A percentile compares a stretch with the other conserved stretches of the same genome.
These are phyloP conservation scores for Ridgeia piscesae DNA, from an alignment of 1,140 invertebrate genomes.

Conservation along the genomic window DNA sequence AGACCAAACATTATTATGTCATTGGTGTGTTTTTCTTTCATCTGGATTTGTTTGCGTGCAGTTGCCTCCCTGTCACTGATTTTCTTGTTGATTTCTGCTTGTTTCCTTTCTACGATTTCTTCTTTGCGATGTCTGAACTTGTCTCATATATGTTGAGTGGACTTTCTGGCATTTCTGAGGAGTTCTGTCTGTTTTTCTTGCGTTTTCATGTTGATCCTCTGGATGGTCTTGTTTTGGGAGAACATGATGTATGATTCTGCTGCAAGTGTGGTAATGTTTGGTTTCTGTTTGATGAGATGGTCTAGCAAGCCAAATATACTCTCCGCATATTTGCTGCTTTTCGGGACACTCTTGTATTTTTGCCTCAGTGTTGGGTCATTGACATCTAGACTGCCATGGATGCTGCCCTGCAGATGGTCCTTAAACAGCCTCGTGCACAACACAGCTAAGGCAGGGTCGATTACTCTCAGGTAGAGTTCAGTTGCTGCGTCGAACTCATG, in stretches of 20 bases:
- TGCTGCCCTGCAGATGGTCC: not conserved
- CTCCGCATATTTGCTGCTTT: conserved; percentile 13
- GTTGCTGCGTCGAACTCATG: not conserved
- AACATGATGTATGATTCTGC: conserved; percentile 7
- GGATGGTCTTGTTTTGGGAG: conserved; percentile 8
- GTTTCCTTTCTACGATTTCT: conserved; percentile 1
- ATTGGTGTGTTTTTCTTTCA: not conserved
- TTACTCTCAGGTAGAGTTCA: not conserved
- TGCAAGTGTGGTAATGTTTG: conserved; percentile 4
- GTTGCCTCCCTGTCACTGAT: not conserved
- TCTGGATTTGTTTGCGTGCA: not conserved
- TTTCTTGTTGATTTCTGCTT: not conserved
- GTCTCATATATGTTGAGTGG: not conserved
- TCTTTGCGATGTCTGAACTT: not conserved
- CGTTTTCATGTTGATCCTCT: not conserved
- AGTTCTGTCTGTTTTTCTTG: not conserved
- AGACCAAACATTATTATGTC: not conserved
- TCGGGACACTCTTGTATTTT: conserved; percentile 13
- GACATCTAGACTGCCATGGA: not conserved
- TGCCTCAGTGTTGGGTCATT: not conserved
- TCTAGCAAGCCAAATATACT: conserved; percentile 6
- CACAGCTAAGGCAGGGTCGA: not conserved
- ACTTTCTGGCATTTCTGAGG: not conserved
- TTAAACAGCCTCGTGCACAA: not conserved
- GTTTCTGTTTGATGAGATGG: conserved; percentile 10